Percentiles rank a stretch among this genome's conserved stretches.
phyloP scores from a whole-genome alignment of 2,888 invertebrate species.

The Uropetala carovei region DNA sequence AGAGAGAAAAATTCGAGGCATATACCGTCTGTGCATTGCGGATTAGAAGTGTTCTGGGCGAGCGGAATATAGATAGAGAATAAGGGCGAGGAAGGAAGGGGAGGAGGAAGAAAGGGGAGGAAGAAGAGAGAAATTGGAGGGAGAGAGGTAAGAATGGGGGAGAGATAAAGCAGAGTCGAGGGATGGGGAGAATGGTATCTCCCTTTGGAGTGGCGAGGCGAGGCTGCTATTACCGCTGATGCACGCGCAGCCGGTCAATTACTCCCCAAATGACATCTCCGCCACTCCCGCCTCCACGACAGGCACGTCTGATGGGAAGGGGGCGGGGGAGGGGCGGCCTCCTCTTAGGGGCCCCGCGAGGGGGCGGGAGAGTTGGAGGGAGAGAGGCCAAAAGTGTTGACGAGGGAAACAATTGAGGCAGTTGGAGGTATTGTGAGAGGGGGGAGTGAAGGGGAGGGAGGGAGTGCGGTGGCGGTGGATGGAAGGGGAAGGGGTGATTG shows the following conservation, averaged over 20 bases:
- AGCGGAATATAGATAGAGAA: too few species aligned
- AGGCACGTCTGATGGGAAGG: background rate
- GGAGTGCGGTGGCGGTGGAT: background rate
- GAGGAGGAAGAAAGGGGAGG: too few species aligned
- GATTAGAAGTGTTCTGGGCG: too few species aligned
- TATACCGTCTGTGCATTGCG: too few species aligned
- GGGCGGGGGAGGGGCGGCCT: background rate
- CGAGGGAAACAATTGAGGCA: too few species aligned
- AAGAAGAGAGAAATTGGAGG: background rate
- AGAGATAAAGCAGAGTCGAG: background rate
- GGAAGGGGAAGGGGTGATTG: background rate
- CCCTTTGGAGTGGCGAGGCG: conserved; percentile 10
- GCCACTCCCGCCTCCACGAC: conserved; percentile 2
- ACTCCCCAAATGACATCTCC: conserved; percentile 32
- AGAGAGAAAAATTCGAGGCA: too few species aligned
- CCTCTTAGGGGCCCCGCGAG: background rate
- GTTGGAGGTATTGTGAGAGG: too few species aligned
- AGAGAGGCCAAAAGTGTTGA: too few species aligned
- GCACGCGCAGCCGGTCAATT: conserved; percentile 24
- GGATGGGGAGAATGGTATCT: conserved; percentile 9
- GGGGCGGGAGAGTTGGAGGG: background rate
- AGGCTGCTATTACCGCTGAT: conserved; percentile 32
- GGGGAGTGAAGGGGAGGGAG: background rate
- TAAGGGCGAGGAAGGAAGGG: too few species aligned
- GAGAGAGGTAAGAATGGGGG: background rate